Conservation (phyloP, 1,140 invertebrate species). For the Stegodyphus dumicola region DNA sequence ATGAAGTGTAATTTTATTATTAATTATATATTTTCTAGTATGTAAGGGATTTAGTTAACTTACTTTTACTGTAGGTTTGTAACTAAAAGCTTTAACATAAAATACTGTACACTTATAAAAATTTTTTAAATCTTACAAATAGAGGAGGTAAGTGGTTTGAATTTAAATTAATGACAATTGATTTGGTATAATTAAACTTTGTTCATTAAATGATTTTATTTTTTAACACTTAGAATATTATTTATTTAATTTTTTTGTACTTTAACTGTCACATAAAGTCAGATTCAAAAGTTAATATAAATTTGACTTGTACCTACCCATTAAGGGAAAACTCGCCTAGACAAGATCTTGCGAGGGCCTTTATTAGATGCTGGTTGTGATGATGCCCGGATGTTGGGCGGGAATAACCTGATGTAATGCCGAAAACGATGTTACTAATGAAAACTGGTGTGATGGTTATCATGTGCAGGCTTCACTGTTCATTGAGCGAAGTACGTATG, state of each 20-base stretch:
- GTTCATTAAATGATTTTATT: too few species aligned
- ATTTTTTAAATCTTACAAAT: too few species aligned
- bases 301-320: conserved; percentile 42
- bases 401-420: conserved; percentile 26
- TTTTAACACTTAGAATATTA: too few species aligned
- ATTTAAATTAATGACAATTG: too few species aligned
- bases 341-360: background rate
- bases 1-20: too few species aligned
- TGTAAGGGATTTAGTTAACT: too few species aligned
- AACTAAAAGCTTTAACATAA: too few species aligned
- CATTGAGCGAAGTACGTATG: background rate
- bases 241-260: background rate
- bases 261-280: background rate
- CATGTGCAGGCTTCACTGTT: background rate
- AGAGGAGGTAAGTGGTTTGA: too few species aligned
- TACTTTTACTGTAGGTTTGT: too few species aligned
- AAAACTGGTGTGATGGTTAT: conserved; percentile 51
- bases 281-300: conserved; percentile 12
- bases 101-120: too few species aligned
- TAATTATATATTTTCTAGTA: too few species aligned
- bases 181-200: too few species aligned
- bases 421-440: conserved; percentile 40
- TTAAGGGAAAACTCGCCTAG: conserved; percentile 34
- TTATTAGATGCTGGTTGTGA: conserved; percentile 32
- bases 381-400: conserved; percentile 29